A percentile compares a stretch with the other conserved stretches of the same genome.
Evolutionary conservation across 2,797 vertebrate species (phyloP).

Genomic region (Arremon brunneinucha): DNA sequence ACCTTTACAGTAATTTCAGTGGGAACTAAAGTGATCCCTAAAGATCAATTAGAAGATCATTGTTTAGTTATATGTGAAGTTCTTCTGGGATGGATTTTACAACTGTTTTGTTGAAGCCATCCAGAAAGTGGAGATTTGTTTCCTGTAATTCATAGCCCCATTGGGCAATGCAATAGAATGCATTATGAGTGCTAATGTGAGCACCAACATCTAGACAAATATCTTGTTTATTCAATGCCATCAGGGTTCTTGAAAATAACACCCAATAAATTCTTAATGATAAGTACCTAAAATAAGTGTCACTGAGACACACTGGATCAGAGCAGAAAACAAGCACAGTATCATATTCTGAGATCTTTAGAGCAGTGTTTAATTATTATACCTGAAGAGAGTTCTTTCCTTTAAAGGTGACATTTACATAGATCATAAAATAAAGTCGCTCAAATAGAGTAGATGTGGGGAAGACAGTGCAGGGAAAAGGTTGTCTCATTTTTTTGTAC

Average conservation of each 20-base stretch:
- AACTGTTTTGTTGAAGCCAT: neutral
- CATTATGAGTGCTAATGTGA: neutral
- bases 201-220: neutral
- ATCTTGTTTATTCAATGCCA: neutral
- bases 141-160: neutral
- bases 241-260: neutral
- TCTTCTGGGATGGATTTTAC: neutral
- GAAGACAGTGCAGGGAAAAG: neutral
- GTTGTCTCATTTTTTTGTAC: neutral
- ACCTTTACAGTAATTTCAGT: neutral
- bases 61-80: neutral
- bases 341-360: neutral
- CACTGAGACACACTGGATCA: neutral
- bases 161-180: neutral
- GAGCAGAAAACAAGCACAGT: neutral
- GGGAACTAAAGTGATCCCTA: neutral
- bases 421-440: neutral
- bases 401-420: neutral
- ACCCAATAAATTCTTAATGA: conserved; percentile 22
- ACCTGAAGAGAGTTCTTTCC: neutral
- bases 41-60: neutral
- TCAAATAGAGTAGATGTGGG: neutral
- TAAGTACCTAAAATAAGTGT: conserved; percentile 6
- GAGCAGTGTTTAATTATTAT: neutral
- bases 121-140: neutral